phyloP scores from a whole-genome alignment of 2,113 vertebrate species.

The human (Homo sapiens) region DNA sequence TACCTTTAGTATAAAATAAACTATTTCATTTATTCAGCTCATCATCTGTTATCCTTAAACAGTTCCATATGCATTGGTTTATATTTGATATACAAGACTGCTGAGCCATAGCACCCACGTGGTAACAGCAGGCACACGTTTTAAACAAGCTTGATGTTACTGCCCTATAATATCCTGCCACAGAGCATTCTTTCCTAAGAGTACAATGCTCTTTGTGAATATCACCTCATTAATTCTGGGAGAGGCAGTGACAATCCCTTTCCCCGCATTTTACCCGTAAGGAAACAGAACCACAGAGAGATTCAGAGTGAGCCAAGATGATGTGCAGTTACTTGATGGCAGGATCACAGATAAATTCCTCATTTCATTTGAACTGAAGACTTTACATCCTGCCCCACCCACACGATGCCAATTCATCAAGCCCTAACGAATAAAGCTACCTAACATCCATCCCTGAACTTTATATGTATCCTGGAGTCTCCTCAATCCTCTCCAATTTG shows the following conservation, averaged over 20 bases:
- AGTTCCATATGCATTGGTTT: conserved; percentile 41
- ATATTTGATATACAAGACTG: conserved; percentile 23
- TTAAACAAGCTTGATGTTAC: conserved; percentile 53
- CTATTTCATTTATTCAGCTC: conserved; percentile 48
- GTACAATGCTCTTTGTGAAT: conserved; percentile 36
- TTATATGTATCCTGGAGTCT: background rate
- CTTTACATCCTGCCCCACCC: background rate
- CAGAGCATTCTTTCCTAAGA: conserved; percentile 53
- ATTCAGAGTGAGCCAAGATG: background rate
- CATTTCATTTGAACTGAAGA: background rate
- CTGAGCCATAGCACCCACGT: conserved; percentile 15
- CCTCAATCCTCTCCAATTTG: background rate
- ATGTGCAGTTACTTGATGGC: conserved; percentile 14
- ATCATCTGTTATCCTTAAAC: conserved; percentile 49
- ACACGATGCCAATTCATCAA: background rate
- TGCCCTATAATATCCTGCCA: conserved; percentile 43
- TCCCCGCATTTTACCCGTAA: conserved; percentile 10
- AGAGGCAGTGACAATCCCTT: background rate
- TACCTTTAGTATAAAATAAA: conserved; percentile 43
- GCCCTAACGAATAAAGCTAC: background rate
- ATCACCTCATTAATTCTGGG: conserved; percentile 60
- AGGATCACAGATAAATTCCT: background rate
- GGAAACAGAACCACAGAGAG: background rate
- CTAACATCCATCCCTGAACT: background rate
- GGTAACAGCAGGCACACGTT: conserved; percentile 53